phyloP scores from a whole-genome alignment of 23 tunicate species.

The Corella eumyota region DNA sequence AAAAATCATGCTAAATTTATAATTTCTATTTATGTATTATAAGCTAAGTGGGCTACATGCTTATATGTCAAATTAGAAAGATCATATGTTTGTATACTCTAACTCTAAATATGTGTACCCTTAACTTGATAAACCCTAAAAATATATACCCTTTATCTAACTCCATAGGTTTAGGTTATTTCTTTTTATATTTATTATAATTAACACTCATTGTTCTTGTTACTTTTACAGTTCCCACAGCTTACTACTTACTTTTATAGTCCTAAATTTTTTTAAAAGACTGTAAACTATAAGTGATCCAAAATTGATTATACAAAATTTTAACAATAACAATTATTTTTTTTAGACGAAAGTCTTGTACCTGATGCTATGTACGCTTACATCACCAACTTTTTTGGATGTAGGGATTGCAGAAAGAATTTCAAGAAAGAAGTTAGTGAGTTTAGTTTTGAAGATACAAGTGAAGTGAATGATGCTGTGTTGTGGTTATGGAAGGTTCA shows the following conservation, averaged over 20 bases:
- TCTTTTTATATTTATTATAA: too few relatives aligned
- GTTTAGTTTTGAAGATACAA: constrained; percentile 22
- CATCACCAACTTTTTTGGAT: constrained; percentile 67
- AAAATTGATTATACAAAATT: background rate
- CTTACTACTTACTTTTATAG: background rate
- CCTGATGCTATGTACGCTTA: constrained; percentile 55
- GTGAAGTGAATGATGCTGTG: constrained; percentile 20
- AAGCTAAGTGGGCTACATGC: too few relatives aligned
- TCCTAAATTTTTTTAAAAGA: background rate
- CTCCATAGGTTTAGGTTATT: too few relatives aligned
- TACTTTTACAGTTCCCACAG: too few relatives aligned
- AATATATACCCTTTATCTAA: too few relatives aligned
- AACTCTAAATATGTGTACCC: too few relatives aligned
- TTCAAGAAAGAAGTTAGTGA: constrained; percentile 62
- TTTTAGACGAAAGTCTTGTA: constrained; percentile 34
- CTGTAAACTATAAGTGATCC: background rate
- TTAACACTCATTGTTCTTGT: too few relatives aligned
- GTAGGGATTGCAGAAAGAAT: constrained; percentile 72
- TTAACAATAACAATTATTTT: background rate
- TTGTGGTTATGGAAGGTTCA: constrained; percentile 94
- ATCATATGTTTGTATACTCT: too few relatives aligned
- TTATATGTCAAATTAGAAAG: too few relatives aligned
- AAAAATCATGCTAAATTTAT: too few relatives aligned
- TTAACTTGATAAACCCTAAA: too few relatives aligned
- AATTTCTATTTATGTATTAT: too few relatives aligned